These are phyloP conservation scores for Castor canadensis DNA, from an alignment of 2,113 vertebrate species.

Conservation along the genomic window DNA sequence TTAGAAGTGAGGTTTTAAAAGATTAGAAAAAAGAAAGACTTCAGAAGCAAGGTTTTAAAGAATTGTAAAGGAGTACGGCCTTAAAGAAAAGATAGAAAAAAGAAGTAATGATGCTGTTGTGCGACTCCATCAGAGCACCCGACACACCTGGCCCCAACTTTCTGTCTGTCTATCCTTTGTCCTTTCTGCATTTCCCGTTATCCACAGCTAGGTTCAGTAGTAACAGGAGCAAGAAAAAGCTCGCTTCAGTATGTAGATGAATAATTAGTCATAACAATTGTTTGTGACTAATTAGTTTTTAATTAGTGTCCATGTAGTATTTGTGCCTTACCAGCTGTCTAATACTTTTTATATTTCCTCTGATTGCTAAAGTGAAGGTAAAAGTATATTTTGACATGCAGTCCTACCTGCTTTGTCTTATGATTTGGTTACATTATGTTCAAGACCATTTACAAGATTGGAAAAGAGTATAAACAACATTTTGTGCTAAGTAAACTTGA, in stretches of 20 bases:
- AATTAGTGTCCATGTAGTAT: neutral
- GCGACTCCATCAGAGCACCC: no score
- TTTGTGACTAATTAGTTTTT: neutral
- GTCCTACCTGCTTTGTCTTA: neutral
- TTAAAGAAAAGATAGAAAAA: no score
- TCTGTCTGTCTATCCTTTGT: no score
- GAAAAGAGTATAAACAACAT: neutral
- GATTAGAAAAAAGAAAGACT: no score
- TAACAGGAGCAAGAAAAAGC: no score
- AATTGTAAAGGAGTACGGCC: no score
- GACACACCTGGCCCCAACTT: no score
- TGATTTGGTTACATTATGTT: neutral
- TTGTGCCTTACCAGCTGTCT: neutral
- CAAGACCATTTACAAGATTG: neutral
- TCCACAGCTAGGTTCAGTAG: no score
- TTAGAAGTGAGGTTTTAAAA: no score
- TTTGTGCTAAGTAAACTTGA: conserved; percentile 25
- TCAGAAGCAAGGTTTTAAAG: no score
- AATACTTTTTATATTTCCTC: neutral
- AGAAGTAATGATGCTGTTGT: no score
- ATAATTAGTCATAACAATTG: neutral
- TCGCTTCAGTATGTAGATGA: neutral
- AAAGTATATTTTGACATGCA: neutral
- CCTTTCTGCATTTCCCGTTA: no score
- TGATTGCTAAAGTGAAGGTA: neutral